Conservation (phyloP, 2,113 vertebrate genomes). For the Acrocephalus arundinaceus region DNA sequence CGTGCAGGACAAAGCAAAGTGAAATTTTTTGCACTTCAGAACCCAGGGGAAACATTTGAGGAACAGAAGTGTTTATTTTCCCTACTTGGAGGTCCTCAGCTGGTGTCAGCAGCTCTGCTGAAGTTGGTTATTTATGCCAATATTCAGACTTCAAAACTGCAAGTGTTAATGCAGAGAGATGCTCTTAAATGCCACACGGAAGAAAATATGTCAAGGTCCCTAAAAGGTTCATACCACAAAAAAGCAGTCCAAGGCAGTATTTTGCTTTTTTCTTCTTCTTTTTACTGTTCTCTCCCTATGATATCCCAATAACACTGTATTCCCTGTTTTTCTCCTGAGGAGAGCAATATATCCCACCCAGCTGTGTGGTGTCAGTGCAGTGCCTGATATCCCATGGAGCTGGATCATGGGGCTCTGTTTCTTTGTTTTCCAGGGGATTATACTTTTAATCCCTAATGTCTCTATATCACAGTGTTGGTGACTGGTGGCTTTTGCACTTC, state of each 20-base stretch:
- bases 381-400: neutral
- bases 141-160: neutral
- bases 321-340: accelerated
- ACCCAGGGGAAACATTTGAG: neutral
- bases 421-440: neutral
- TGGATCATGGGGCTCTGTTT: neutral
- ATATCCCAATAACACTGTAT: neutral
- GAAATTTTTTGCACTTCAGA: neutral
- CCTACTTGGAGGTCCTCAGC: neutral
- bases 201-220: neutral
- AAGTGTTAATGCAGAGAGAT: neutral
- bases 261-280: neutral
- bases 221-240: neutral
- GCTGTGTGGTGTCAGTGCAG: neutral
- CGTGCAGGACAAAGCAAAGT: neutral
- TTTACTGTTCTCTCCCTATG: neutral
- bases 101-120: neutral
- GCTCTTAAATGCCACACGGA: neutral
- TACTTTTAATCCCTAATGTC: neutral
- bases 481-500: neutral
- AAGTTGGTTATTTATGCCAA: neutral
- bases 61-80: neutral
- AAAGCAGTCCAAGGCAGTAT: neutral
- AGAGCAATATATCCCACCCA: neutral
- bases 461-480: neutral